Evolutionary conservation across 2,797 vertebrate genomes (phyloP).

Genomic region (Hypotaenidia okinawae): DNA sequence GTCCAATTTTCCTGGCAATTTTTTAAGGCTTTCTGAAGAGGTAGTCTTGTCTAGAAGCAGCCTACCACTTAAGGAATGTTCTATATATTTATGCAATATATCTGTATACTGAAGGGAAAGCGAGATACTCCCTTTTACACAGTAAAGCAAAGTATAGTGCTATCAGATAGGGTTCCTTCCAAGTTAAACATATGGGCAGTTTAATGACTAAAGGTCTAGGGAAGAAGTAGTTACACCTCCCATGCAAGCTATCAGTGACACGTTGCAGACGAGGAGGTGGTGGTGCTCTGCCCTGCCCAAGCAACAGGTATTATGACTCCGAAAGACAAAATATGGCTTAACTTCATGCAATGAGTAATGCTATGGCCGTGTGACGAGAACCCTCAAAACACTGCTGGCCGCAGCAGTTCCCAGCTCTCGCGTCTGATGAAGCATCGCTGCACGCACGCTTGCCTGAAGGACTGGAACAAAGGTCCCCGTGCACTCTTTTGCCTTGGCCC

Average conservation of each 20-base stretch:
- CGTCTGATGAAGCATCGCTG: neutral
- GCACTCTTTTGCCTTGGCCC: neutral
- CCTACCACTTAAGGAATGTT: neutral
- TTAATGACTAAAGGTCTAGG: slow-evolving; percentile 22
- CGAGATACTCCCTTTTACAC: neutral
- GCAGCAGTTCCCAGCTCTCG: neutral
- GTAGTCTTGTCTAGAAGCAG: neutral
- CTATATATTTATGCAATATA: neutral
- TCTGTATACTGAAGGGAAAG: neutral
- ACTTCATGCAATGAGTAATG: neutral
- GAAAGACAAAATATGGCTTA: neutral
- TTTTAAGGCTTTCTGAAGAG: neutral
- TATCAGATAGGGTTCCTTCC: slow-evolving; percentile 46
- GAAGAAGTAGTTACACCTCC: neutral
- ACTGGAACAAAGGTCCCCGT: neutral
- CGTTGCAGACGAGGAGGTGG: neutral
- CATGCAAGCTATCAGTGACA: neutral
- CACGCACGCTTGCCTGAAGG: neutral
- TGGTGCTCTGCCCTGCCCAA: slow-evolving; percentile 33
- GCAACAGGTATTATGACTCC: neutral
- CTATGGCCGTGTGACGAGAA: slow-evolving; percentile 1
- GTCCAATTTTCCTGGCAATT: neutral
- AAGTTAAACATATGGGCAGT: neutral
- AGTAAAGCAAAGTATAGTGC: neutral
- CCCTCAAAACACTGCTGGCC: slow-evolving; percentile 9